Conservation (phyloP, 1,140 invertebrate genomes). For the Leptinotarsa texana region DNA sequence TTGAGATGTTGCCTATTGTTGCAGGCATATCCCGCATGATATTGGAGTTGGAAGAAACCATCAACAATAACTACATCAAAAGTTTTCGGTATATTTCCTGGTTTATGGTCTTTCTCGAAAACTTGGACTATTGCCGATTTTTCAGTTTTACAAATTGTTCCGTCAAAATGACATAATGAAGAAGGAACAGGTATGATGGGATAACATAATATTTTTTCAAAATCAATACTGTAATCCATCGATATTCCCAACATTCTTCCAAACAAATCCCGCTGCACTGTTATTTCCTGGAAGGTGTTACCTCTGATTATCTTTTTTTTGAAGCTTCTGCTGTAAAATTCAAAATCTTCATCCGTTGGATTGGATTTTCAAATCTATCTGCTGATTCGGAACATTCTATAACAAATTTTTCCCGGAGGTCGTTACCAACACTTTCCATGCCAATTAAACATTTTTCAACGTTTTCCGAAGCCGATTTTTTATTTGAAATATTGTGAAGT, state of each 20-base stretch:
- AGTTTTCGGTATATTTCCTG: conserved; percentile 23
- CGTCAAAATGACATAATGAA: conserved; percentile 51
- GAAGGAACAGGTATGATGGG: conserved; percentile 30
- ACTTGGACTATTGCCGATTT: conserved; percentile 34
- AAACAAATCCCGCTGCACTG: conserved; percentile 36
- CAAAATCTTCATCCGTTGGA: conserved; percentile 40
- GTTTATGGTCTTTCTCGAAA: conserved; percentile 25
- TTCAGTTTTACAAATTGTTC: conserved; percentile 48
- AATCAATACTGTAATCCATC: conserved; percentile 32
- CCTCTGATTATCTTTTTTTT: conserved; percentile 21
- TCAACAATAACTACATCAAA: conserved; percentile 23
- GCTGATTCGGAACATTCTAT: conserved; percentile 36
- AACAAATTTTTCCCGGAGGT: conserved; percentile 39
- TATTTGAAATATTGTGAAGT: not conserved
- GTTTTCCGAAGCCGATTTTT: not conserved
- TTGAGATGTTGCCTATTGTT: conserved; percentile 47
- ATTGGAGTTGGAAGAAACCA: conserved; percentile 45
- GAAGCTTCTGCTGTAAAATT: conserved; percentile 33
- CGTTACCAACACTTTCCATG: conserved; percentile 25
- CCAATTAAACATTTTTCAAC: conserved; percentile 31
- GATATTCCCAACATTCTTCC: conserved; percentile 35
- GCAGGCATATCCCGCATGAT: conserved; percentile 45
- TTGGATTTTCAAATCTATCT: conserved; percentile 42
- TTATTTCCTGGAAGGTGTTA: not conserved
- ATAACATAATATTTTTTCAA: conserved; percentile 31